Conservation (phyloP, 2,888 invertebrate species). For the Diloba caeruleocephala region DNA sequence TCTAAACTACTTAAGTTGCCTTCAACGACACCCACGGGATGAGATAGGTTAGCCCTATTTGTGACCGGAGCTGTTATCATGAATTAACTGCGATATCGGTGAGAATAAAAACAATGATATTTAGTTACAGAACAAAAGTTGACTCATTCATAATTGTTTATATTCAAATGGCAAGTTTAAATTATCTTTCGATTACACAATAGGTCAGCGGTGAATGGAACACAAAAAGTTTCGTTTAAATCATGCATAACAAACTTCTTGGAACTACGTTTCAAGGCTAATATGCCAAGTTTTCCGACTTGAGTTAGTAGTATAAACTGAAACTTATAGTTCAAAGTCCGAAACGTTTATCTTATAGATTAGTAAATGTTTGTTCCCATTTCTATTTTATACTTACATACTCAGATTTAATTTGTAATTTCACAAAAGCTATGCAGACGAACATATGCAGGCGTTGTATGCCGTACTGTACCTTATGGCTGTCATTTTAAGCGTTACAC, state of each 20-base stretch:
- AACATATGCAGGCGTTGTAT: too few relatives aligned
- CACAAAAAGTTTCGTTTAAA: conserved; percentile 41
- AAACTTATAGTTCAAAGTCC: conserved; percentile 24
- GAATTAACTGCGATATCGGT: conserved; percentile 22
- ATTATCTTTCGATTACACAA: conserved; percentile 13
- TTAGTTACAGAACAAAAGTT: conserved; percentile 5
- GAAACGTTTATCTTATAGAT: conserved; percentile 13
- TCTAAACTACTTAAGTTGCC: too few relatives aligned
- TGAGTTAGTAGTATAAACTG: conserved; percentile 35
- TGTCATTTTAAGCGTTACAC: too few relatives aligned
- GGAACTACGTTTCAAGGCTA: conserved; percentile 48
- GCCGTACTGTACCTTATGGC: too few relatives aligned
- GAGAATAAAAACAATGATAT: conserved; percentile 12
- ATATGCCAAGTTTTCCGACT: conserved; percentile 38
- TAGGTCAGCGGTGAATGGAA: conserved; percentile 12
- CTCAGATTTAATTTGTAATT: too few relatives aligned
- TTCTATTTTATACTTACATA: too few relatives aligned
- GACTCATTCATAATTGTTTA: conserved; percentile 1
- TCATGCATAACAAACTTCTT: conserved; percentile 34
- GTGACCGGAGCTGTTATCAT: too few relatives aligned
- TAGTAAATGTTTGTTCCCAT: conserved; percentile 7
- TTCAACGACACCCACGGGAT: too few relatives aligned
- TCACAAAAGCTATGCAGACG: too few relatives aligned
- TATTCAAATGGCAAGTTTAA: conserved; percentile 5
- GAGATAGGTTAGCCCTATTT: too few relatives aligned